Base-by-base conservation (phyloP, 2,888 invertebrate species). In the Drosophila trichaetosa region DNA sequence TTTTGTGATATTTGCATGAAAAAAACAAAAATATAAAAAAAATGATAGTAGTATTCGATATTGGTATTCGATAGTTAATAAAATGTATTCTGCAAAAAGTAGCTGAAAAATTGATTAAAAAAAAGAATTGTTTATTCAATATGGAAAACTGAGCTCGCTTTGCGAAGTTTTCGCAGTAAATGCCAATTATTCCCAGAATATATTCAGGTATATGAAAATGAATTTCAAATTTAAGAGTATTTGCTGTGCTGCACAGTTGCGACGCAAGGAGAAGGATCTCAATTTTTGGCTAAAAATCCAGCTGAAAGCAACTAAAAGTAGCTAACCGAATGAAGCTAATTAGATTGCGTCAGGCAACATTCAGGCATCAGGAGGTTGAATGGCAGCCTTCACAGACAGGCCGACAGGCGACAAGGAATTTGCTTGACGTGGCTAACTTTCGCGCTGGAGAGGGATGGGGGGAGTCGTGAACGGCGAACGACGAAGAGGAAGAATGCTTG, bases 311-410 rank as follows among this genome's bases (percentile, higher is more conserved):
- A 76, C 87, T 87, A 70, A 75, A 82, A 80, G 79, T 69, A 79
- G 61, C 82, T 77, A 86, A 81, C 75, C 73, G 77, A 84, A 87
- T 85, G 71, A 82, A 70, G 70, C 67, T 82, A 85, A 85, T 87
- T 87, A 85, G 82, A 87, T 87, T 87, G 67, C 71, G 84, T 76
- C 78, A 73, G 76, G 75, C 71, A 86, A 84, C 83, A 86, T 79
- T 72, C 71, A 56, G 73, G 64, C 73, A 80, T 71, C 73, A 69
- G 69, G 79, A 69, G 60, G 57, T 71, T 70, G 75, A 69, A 48
- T 68, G 62, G 33, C 60, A 62, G 69, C 38, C 69, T 46, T 68
- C 46, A 18, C 38, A 49, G 54, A 65, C 65, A 40, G 8, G 24
- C 70, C 27, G 51, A 48, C 48, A 60, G 53, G 42, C 21, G 31